Evolutionary conservation across 2,113 vertebrate species (phyloP), one percentile per base, ranked within the genome.

Genomic region (Etheostoma cragini): DNA sequence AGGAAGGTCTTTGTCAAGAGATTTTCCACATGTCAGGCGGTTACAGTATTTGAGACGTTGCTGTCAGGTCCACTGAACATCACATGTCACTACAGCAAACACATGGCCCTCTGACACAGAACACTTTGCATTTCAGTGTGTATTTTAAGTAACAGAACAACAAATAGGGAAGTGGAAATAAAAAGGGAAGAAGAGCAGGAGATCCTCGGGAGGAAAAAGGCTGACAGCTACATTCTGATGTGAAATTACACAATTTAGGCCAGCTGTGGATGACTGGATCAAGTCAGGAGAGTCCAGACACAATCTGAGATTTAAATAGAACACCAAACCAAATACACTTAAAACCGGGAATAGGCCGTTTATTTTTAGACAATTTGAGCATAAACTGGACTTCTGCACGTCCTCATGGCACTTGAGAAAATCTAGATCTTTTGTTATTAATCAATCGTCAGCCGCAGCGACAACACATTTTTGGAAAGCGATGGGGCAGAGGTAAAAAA

Each of bases 1-100:
- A 45, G 49, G 22, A 33, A 66, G 13, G 8, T 50, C 73, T 83
- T 50, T 78, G 73, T 69, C 11, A 26, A 73, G 72, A 13, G 13
- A 65, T 72, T 71, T 68, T 77, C 57, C 74, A 67, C 72, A 38
- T 62, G 63, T 65, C 73, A 66, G 30, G 13, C 54, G 11, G 30
- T 30, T 35, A 58, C 58, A 74, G 66, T 80, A 67, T 73, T n/a
- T 83, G 67, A 76, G 76, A 30, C 69, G 0, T 52, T 1, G 30
- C 45, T 42, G 77, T 76, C 80, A 77, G 72, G 30, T 26, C 47
- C 35, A 60, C 33, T 54, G 10, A 73, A 62, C 42, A 53, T 77
- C 85, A 77, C 77, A 70, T 73, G 74, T 45, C 60, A 33, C 42
- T 5, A 5, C 52, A 53, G 33, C 52, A 46, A 60, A 72, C 69